Evolutionary conservation across 2,797 vertebrate species (phyloP).

Genomic region (Chaetodon trifasciatus): DNA sequence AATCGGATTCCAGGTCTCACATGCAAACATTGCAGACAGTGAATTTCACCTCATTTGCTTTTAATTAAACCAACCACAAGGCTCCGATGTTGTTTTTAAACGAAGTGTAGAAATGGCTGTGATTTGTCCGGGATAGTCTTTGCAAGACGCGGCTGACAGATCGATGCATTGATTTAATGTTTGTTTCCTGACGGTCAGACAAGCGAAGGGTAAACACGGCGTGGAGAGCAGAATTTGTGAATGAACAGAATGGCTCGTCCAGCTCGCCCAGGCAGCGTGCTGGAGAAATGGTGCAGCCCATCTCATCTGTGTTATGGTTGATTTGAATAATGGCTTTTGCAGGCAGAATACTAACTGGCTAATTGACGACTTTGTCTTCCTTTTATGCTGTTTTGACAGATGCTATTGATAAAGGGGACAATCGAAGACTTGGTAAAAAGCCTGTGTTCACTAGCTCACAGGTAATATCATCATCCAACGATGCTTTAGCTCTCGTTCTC

Average conservation of each 20-base stretch:
- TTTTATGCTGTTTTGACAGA: conserved; percentile 79
- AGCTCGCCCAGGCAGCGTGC: neutral
- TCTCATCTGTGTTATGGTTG: conserved; percentile 20
- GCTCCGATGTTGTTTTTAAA: neutral
- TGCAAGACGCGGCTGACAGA: conserved; percentile 9
- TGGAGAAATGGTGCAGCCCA: neutral
- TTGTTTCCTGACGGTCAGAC: conserved; percentile 36
- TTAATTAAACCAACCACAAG: neutral
- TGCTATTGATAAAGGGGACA: conserved; percentile 96
- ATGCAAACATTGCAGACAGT: conserved; percentile 29
- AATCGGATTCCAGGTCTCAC: conserved; percentile 36
- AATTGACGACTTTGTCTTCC: conserved; percentile 21
- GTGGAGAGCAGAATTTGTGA: conserved; percentile 48
- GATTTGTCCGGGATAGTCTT: conserved; percentile 25
- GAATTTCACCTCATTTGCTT: conserved; percentile 4
- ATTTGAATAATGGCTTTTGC: conserved; percentile 31
- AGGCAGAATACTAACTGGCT: neutral
- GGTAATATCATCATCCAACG: conserved; percentile 81
- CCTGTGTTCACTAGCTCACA: conserved; percentile 94
- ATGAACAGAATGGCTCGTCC: conserved; percentile 42
- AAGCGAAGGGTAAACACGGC: conserved; percentile 31
- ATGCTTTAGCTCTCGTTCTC: conserved; percentile 1
- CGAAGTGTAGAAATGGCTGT: conserved; percentile 3
- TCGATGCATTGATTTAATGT: conserved; percentile 43
- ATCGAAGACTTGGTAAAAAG: conserved; percentile 92